Conservation (phyloP, 2,888 invertebrate genomes). For the Capitulum mitella region DNA sequence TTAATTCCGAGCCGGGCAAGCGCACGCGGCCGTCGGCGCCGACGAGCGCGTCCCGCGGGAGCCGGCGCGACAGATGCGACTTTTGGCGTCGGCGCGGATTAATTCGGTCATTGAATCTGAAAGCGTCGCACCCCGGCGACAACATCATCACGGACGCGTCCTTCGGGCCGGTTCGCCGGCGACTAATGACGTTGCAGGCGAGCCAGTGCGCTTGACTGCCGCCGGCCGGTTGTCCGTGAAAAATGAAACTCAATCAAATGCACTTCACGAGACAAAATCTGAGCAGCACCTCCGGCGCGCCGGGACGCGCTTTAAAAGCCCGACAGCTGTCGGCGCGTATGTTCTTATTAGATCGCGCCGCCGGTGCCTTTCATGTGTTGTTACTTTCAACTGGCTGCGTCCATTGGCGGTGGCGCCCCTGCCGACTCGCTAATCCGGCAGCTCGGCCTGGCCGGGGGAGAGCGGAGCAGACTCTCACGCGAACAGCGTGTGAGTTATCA, state of each 20-base stretch:
- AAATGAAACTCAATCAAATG: not conserved
- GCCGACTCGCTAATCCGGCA: not conserved
- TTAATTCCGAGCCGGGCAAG: not conserved
- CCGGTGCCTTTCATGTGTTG: not conserved
- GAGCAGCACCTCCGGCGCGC: not conserved
- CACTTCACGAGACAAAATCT: not conserved
- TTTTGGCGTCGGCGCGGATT: not conserved
- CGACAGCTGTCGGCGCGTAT: not conserved
- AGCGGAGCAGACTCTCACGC: no score
- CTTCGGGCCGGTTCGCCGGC: not conserved
- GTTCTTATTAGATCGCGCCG: not conserved
- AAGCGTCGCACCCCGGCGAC: not conserved
- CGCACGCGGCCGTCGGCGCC: not conserved
- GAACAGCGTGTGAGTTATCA: no score
- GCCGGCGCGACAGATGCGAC: constrained; percentile 4
- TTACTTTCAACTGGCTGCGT: not conserved
- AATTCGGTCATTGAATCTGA: not conserved
- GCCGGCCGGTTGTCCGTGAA: not conserved
- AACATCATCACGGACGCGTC: not conserved
- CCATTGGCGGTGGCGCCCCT: not conserved
- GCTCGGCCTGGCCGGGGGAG: no score
- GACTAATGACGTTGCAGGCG: not conserved
- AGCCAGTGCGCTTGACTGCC: not conserved
- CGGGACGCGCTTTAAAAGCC: not conserved
- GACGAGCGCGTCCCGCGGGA: not conserved